These are phyloP conservation scores for Azemiops feae DNA, from an alignment of 2,113 vertebrate species.

Conservation along the genomic window DNA sequence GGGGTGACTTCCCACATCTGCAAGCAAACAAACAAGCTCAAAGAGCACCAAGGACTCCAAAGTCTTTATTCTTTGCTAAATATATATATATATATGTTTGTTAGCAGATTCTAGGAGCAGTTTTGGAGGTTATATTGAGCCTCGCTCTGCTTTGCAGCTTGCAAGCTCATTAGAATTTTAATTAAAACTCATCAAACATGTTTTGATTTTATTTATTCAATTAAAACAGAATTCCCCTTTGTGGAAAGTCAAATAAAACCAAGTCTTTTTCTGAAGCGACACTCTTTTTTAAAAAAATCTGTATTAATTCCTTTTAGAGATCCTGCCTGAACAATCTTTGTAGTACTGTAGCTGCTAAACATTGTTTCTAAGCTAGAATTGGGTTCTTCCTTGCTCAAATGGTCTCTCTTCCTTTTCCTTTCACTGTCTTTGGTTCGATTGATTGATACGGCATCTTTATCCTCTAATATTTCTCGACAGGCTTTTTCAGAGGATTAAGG, in stretches of 20 bases:
- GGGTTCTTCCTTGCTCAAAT: not conserved
- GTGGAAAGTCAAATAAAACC: not conserved
- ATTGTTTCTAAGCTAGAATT: not conserved
- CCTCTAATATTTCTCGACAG: not conserved
- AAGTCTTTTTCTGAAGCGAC: not conserved
- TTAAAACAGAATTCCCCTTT: not conserved
- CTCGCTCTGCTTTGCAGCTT: not conserved
- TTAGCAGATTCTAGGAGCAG: not conserved
- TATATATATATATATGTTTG: too few species aligned
- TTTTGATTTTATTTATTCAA: not conserved
- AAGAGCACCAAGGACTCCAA: not conserved
- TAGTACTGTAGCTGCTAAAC: not conserved
- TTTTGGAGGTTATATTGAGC: not conserved
- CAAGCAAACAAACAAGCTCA: too few species aligned
- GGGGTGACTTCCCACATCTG: too few species aligned
- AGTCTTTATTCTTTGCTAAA: not conserved
- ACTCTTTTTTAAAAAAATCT: not conserved
- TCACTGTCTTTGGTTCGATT: not conserved
- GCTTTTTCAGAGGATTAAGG: not conserved
- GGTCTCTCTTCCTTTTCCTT: not conserved
- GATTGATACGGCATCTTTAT: not conserved
- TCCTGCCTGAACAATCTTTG: not conserved
- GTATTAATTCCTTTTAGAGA: not conserved
- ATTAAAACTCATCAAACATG: not conserved
- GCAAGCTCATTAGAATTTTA: not conserved